A percentile compares a stretch with the other conserved stretches of the same genome.
Conservation (phyloP, 2,797 vertebrate genomes). For the Eulemur mongoz region DNA sequence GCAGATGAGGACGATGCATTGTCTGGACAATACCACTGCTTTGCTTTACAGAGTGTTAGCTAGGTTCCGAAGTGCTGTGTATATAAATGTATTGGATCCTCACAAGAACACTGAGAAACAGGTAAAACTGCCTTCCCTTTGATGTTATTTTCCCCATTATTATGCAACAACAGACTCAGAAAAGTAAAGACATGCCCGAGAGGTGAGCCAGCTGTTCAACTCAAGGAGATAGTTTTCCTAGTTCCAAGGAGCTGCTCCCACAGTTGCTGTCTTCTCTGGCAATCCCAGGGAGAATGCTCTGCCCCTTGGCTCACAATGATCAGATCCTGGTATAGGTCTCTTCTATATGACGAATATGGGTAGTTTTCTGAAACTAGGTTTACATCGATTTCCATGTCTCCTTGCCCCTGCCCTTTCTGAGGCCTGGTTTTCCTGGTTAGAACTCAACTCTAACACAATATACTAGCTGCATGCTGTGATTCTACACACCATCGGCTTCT, state of each 20-base stretch:
- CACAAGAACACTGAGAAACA: not conserved
- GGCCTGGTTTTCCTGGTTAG: not conserved
- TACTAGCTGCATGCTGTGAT: not conserved
- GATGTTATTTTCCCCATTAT: not conserved
- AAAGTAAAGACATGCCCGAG: not conserved
- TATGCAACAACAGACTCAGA: not conserved
- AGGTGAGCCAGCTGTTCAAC: not conserved
- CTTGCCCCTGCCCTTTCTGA: not conserved
- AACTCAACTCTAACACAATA: not conserved
- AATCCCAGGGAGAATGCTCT: not conserved
- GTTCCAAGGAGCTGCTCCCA: not conserved
- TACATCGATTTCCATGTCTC: not conserved
- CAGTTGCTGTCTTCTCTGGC: not conserved
- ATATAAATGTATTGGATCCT: not conserved
- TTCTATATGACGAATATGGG: not conserved
- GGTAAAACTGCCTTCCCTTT: not conserved
- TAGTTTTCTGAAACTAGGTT: not conserved
- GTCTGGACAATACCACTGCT: not conserved
- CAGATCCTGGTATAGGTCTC: not conserved
- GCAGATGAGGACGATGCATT: not conserved
- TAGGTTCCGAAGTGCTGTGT: not conserved
- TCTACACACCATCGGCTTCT: not conserved
- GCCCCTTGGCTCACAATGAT: no score
- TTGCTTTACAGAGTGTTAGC: not conserved
- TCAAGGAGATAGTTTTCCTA: not conserved